Percentiles rank a stretch among this genome's conserved stretches.
phyloP scores from a whole-genome alignment of 2,888 invertebrate species.

The Acanthoscelides obtectus region DNA sequence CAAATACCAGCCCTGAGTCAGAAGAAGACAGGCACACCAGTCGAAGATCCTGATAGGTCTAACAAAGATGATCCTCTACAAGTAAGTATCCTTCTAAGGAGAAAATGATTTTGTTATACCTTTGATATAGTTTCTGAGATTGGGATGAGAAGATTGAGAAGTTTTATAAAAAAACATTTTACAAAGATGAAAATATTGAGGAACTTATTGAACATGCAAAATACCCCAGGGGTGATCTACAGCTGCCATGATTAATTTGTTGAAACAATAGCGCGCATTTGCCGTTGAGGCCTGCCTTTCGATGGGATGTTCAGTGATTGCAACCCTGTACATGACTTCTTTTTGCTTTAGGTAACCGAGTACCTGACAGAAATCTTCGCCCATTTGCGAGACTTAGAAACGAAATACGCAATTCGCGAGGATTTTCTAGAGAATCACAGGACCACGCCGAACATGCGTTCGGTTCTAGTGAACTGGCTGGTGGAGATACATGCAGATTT shows the following conservation, averaged over 20 bases:
- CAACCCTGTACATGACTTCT: no score
- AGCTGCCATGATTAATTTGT: no score
- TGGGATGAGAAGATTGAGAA: no score
- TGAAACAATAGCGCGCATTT: no score
- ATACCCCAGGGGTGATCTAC: no score
- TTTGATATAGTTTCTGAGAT: background rate
- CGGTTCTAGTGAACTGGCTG: conserved; percentile 89
- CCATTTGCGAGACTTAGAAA: conserved; percentile 74
- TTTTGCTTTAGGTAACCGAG: conserved; percentile 55
- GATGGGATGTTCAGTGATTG: no score
- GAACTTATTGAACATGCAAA: no score
- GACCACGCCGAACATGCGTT: conserved; percentile 81
- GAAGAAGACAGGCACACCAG: background rate
- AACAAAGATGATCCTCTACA: background rate
- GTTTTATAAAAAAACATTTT: no score
- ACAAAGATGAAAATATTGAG: no score
- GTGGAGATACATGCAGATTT: conserved; percentile 88
- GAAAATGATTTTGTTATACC: conserved; percentile 1
- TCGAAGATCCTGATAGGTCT: background rate
- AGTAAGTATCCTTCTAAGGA: background rate
- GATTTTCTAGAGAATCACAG: conserved; percentile 66
- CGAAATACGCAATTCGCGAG: conserved; percentile 57
- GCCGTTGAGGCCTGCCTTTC: no score
- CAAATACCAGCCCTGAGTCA: background rate
- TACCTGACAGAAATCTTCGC: conserved; percentile 88